Evolutionary conservation across 1,140 invertebrate genomes (phyloP).

Genomic region (Drosophila lini): DNA sequence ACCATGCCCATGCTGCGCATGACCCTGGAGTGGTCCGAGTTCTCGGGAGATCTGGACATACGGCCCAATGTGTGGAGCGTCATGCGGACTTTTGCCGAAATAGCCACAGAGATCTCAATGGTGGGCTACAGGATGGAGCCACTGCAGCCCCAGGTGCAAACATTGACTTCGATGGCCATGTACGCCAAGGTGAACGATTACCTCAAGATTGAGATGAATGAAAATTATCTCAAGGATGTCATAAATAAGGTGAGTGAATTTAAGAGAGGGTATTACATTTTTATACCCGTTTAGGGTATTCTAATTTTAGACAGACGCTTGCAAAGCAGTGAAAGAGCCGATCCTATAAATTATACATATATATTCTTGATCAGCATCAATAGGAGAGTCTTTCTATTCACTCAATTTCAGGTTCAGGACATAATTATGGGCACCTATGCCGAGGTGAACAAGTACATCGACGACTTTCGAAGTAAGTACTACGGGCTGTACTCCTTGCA

Average conservation of each 20-base stretch:
- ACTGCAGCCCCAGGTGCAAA: constrained; percentile 84
- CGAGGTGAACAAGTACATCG: constrained; percentile 81
- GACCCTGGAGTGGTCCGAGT: constrained; percentile 81
- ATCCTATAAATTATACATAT: no score
- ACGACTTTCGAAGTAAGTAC: constrained; percentile 77
- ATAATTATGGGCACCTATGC: constrained; percentile 77
- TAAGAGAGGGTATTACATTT: neutral
- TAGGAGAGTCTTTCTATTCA: no score
- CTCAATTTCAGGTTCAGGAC: constrained; percentile 22
- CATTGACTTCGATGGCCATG: constrained; percentile 32
- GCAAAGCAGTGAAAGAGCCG: neutral
- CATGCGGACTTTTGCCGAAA: constrained; percentile 71
- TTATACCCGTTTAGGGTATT: no score
- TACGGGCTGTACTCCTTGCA: constrained; percentile 79
- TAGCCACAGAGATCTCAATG: constrained; percentile 84
- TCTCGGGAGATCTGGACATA: constrained; percentile 73
- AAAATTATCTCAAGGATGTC: constrained; percentile 65
- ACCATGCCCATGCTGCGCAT: constrained; percentile 86
- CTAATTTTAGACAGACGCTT: no score
- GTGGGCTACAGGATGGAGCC: constrained; percentile 84
- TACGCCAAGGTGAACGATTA: constrained; percentile 58
- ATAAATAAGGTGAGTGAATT: constrained; percentile 56
- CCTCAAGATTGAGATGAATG: constrained; percentile 75
- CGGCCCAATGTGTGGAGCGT: constrained; percentile 83
- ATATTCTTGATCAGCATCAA: no score